Percentiles rank a stretch among this genome's conserved stretches.
phyloP scores from a whole-genome alignment of 2,888 invertebrate genomes.

The Acanthosepion lycidas region DNA sequence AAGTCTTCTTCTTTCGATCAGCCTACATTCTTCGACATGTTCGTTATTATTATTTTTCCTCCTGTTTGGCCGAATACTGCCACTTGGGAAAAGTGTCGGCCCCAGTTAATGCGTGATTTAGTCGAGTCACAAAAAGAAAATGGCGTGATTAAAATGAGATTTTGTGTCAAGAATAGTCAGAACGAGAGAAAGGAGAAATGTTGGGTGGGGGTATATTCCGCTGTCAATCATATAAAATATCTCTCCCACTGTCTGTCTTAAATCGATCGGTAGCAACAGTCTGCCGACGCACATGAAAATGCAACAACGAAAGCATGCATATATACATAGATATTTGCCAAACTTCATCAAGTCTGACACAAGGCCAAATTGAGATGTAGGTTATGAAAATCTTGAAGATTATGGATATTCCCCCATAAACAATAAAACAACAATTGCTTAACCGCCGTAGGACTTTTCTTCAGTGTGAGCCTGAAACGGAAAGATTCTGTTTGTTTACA shows the following conservation, averaged over 20 bases:
- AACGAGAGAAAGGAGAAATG: neutral
- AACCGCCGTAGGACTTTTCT: no score
- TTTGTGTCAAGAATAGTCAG: neutral
- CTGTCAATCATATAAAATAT: neutral
- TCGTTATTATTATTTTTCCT: neutral
- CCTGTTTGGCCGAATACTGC: neutral
- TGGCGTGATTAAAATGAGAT: neutral
- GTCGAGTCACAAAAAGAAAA: neutral
- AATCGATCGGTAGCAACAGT: neutral
- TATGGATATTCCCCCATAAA: no score
- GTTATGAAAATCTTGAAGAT: no score
- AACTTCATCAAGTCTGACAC: no score
- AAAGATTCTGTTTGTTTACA: no score
- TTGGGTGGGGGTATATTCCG: fast-evolving
- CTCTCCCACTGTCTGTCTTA: neutral
- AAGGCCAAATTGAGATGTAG: no score
- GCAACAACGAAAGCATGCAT: neutral
- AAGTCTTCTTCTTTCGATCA: no score
- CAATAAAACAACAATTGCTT: no score
- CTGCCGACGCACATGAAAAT: neutral
- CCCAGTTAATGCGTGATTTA: neutral
- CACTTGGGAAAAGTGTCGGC: neutral
- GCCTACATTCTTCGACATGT: neutral
- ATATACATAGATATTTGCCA: neutral
- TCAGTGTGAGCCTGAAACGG: no score